These are phyloP conservation scores for Nudaria mundana DNA, from an alignment of 2,888 invertebrate species.

Conservation along the genomic window DNA sequence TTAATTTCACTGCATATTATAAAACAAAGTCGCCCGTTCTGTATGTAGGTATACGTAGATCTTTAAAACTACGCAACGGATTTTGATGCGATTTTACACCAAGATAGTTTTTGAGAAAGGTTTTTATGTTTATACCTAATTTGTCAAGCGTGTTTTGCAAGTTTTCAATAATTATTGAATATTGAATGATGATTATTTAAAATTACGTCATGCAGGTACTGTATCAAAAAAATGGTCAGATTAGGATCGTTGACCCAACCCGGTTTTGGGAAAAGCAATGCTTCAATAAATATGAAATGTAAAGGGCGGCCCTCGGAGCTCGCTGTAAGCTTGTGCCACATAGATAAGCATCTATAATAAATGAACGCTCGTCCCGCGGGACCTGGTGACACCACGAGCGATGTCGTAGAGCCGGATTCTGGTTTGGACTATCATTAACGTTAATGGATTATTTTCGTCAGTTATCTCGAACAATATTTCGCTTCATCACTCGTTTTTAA, in stretches of 20 bases:
- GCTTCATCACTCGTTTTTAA: neutral
- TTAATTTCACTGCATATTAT: too few relatives aligned
- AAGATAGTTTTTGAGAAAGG: too few relatives aligned
- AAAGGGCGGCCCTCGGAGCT: conserved; percentile 12
- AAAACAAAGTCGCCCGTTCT: too few relatives aligned
- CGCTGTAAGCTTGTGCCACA: neutral
- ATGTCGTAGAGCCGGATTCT: conserved; percentile 30
- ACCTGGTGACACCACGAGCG: conserved; percentile 27
- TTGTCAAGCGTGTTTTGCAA: too few relatives aligned
- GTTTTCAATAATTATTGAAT: too few relatives aligned
- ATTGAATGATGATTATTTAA: too few relatives aligned
- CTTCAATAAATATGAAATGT: conserved; percentile 20
- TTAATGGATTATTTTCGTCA: conserved; percentile 39
- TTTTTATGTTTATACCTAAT: too few relatives aligned
- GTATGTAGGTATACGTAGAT: too few relatives aligned
- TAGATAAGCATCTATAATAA: conserved; percentile 38
- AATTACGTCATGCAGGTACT: too few relatives aligned
- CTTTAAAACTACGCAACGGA: too few relatives aligned
- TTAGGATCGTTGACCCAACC: conserved; percentile 40
- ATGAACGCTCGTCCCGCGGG: conserved; percentile 53
- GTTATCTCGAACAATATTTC: conserved; percentile 11
- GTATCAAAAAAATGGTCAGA: too few relatives aligned
- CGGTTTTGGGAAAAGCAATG: conserved; percentile 54
- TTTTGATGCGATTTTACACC: too few relatives aligned
- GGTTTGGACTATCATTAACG: conserved; percentile 51